These are phyloP conservation scores for Melanophora roralis DNA, from an alignment of 2,888 invertebrate species.

Conservation along the genomic window DNA sequence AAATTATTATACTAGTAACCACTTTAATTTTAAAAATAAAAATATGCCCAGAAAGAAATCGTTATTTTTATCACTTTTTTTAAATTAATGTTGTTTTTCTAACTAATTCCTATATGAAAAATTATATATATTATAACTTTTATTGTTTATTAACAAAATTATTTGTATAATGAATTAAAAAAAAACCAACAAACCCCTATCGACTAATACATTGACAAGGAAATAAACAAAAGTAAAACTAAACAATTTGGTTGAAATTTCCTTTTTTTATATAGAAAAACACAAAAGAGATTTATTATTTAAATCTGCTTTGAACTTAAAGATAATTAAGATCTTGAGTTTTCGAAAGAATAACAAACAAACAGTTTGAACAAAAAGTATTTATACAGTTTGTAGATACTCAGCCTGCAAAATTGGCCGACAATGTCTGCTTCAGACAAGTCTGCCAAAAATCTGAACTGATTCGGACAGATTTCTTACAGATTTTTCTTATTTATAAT, in stretches of 20 bases:
- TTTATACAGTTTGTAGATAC: too few relatives aligned
- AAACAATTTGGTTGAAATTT: background rate
- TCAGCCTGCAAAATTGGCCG: too few relatives aligned
- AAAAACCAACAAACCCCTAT: slow-evolving; percentile 9
- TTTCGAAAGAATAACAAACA: too few relatives aligned
- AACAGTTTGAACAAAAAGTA: too few relatives aligned
- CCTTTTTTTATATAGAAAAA: background rate
- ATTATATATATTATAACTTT: background rate
- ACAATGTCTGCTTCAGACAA: too few relatives aligned
- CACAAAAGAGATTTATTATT: background rate
- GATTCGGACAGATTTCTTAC: too few relatives aligned
- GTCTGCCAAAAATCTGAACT: too few relatives aligned
- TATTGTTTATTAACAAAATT: slow-evolving; percentile 52
- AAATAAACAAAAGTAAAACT: slow-evolving; percentile 20
- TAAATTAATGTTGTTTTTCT: slow-evolving; percentile 44
- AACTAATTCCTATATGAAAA: slow-evolving; percentile 40
- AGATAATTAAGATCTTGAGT: too few relatives aligned
- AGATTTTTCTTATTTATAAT: too few relatives aligned
- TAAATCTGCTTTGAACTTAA: background rate
- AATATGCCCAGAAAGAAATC: slow-evolving; percentile 56
- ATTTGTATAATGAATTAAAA: slow-evolving; percentile 49
- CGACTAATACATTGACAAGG: slow-evolving; percentile 30
- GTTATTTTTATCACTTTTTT: slow-evolving; percentile 15
- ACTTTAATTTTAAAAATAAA: slow-evolving; percentile 64
- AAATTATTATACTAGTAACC: slow-evolving; percentile 81